Conservation (phyloP, 2,888 invertebrate species). For the Polyommatus iphigenia region DNA sequence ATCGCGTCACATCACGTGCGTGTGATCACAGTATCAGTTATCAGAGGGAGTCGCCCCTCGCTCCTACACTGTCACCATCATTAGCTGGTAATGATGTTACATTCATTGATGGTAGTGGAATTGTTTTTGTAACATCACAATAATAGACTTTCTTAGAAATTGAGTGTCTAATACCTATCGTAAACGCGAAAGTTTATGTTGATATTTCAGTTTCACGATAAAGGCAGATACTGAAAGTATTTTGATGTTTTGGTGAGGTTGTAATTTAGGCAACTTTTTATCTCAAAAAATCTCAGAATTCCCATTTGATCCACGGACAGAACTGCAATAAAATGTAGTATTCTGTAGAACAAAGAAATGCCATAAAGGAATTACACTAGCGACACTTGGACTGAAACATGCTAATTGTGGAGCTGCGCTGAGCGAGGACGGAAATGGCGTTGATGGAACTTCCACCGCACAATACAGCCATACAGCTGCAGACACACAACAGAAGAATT, state of each 20-base stretch:
- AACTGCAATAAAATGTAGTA: background rate
- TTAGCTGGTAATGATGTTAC: background rate
- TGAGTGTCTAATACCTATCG: too few relatives aligned
- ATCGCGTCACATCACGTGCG: background rate
- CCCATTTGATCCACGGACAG: background rate
- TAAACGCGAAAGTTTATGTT: too few relatives aligned
- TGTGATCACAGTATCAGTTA: constrained; percentile 9
- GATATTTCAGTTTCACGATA: too few relatives aligned
- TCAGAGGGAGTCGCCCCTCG: constrained; percentile 1
- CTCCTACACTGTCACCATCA: background rate
- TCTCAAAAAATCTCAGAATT: background rate
- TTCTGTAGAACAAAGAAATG: background rate
- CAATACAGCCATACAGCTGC: background rate
- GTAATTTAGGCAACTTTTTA: too few relatives aligned
- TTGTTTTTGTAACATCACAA: background rate
- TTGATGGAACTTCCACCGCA: constrained; percentile 14
- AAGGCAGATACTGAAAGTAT: too few relatives aligned
- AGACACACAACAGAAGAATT: background rate
- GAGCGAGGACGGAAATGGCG: background rate
- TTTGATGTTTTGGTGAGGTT: too few relatives aligned
- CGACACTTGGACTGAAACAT: background rate
- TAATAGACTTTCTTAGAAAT: background rate
- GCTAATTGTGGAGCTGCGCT: background rate
- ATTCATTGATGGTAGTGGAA: background rate
- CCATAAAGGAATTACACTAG: constrained; percentile 6